Percentiles rank a stretch among this genome's conserved stretches.
These are phyloP conservation scores for Eleutherodactylus coqui DNA, from an alignment of 2,797 vertebrate genomes.

Conservation along the genomic window DNA sequence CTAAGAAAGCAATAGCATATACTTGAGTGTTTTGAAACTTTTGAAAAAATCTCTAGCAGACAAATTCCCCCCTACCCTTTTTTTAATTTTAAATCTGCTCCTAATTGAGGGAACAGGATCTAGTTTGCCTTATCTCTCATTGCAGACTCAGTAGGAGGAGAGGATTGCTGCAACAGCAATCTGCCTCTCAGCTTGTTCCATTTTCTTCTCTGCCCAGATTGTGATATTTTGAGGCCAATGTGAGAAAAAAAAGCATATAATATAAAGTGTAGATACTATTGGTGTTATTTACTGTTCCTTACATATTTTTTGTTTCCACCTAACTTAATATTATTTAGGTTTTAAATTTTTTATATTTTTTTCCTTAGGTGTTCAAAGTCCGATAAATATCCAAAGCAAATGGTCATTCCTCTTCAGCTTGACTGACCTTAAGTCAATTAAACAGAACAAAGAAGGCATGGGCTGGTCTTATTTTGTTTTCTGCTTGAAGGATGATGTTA, in stretches of 20 bases:
- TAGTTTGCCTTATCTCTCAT: neutral
- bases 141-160: neutral
- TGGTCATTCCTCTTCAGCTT: slow-evolving; percentile 90
- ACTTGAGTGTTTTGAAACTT: neutral
- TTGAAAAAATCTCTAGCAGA: neutral
- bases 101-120: neutral
- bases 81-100: neutral
- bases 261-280: no score
- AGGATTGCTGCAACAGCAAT: neutral
- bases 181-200: neutral
- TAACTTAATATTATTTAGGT: neutral
- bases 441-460: slow-evolving; percentile 85
- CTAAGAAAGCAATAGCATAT: no score
- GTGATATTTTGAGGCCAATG: no score
- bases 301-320: neutral
- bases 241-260: no score
- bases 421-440: slow-evolving; percentile 86
- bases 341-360: slow-evolving; percentile 25
- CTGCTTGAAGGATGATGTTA: slow-evolving; percentile 83
- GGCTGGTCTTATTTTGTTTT: slow-evolving; percentile 90
- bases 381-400: slow-evolving; percentile 84
- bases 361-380: slow-evolving; percentile 81
- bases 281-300: neutral
- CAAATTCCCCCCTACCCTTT: neutral
- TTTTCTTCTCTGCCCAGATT: neutral